phyloP scores from a whole-genome alignment of 2,888 invertebrate genomes.

The Papilio gigon region DNA sequence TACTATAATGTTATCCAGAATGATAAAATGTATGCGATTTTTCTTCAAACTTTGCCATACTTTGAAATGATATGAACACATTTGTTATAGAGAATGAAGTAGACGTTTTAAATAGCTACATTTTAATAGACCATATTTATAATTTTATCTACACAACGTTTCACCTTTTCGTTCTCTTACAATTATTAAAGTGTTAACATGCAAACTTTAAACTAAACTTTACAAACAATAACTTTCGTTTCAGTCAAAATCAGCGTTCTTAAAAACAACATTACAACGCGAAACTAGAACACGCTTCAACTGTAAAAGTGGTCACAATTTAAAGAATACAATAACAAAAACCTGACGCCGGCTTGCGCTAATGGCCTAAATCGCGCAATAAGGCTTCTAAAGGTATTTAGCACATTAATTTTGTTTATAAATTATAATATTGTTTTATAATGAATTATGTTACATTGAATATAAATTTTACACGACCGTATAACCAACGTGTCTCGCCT shows the following conservation, averaged over 20 bases:
- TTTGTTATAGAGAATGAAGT: neutral
- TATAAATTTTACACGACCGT: too few species aligned
- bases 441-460: neutral
- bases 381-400: constrained; percentile 13
- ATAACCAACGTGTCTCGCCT: too few species aligned
- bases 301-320: constrained; percentile 16
- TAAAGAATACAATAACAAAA: neutral
- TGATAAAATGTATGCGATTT: neutral
- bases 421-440: too few species aligned
- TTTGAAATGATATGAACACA: neutral
- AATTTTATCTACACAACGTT: neutral
- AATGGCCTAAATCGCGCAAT: constrained; percentile 15
- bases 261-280: constrained; percentile 2
- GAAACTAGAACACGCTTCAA: constrained; percentile 13
- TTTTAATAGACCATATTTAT: neutral
- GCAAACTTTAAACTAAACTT: neutral
- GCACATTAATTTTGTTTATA: neutral
- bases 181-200: neutral
- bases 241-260: neutral
- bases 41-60: neutral
- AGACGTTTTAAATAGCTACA: neutral
- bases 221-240: neutral
- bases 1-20: neutral
- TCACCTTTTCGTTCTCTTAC: neutral
- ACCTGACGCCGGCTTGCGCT: constrained; percentile 15